phyloP scores from a whole-genome alignment of 1,140 invertebrate genomes.

The Teleogryllus occipitalis region DNA sequence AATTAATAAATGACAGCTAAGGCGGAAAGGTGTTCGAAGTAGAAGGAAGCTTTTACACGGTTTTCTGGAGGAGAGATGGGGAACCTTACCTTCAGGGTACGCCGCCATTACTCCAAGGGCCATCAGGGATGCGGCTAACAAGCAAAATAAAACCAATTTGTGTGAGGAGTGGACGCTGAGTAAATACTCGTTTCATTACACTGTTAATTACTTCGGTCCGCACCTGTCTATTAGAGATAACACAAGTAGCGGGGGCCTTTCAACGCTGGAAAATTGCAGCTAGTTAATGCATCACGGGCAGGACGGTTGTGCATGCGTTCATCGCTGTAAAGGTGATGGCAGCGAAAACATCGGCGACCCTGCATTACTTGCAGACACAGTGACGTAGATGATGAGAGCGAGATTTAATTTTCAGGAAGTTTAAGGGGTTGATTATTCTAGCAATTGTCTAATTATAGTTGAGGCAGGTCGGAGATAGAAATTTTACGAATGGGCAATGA shows the following conservation, averaged over 20 bases:
- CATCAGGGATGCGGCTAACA: background rate
- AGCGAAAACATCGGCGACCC: no score
- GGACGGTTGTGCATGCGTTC: no score
- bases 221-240: background rate
- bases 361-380: no score
- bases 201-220: background rate
- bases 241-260: background rate
- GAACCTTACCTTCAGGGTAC: background rate
- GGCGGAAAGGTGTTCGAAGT: background rate
- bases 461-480: no score
- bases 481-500: no score
- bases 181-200: background rate
- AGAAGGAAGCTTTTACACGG: background rate
- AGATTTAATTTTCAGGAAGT: no score
- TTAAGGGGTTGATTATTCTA: no score
- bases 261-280: background rate
- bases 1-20: background rate
- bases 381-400: no score
- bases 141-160: background rate
- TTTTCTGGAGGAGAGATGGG: background rate
- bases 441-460: no score
- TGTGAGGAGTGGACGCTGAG: background rate
- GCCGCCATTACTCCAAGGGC: background rate
- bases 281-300: background rate
- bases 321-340: no score